Base-by-base conservation (phyloP, 1,140 invertebrate species). In the Diachasma alloeum region DNA sequence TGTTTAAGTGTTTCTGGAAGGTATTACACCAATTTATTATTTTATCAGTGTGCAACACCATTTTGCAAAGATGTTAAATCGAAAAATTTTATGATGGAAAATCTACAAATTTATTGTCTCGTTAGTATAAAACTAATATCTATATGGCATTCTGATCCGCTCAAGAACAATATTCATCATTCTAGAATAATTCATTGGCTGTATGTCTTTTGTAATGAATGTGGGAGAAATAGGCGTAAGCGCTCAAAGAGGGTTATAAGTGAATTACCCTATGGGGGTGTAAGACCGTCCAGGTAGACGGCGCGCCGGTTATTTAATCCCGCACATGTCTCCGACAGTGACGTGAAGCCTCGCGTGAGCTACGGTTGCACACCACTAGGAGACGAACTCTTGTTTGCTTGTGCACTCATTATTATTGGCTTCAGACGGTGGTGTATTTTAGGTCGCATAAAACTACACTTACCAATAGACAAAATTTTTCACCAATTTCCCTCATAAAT, bases 171-270 rank as follows among this genome's bases (percentile, higher is more conserved):
- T 31, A 31, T 2, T 31, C 31, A 31, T 31, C 31, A 6, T 31
- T 31, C 6, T 6, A 31, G 31, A 3, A 31, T 31, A 11, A 42
- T 42, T 9, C 39, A 42, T 42, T 42, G 4, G 3, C 4, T 11
- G 39, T 42, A 71, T 73, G 42, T 53, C 59, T 77, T 72, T 46
- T 24, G 70, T 44, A 68, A 44, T 73, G 59, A 63, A 63, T 63
- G 59, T 63, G 59, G 19, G 59, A 63, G 24, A 26, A 63, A 26
- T 19, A 63, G 15, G 42, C 39, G 48, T 68, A 24, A n/a, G 37
- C 72, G 22, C 37, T 67, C 73, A 67, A 37, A 36, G 24, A 31
- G 24, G 59, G 59, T 31, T 19, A 63, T 63, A 63, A 63, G 59
- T 63, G 59, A 63, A 63, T 63, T 63, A 63, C 59, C 59, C 59